These are phyloP conservation scores for Drosophila parabipectinata DNA, from an alignment of 1,140 invertebrate species.

Conservation along the genomic window DNA sequence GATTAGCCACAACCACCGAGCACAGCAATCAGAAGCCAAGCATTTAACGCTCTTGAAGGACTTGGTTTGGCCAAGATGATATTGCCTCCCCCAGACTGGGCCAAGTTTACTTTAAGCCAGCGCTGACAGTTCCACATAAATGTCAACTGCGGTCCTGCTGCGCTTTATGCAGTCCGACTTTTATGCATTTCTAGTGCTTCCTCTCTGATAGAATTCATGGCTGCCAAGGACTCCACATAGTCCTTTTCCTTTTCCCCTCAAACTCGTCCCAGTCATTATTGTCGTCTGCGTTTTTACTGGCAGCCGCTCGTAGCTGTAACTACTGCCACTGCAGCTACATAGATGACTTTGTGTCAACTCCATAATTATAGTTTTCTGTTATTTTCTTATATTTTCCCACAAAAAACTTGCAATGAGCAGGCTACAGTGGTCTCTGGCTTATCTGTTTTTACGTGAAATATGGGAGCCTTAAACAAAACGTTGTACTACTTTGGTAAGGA, in stretches of 20 bases:
- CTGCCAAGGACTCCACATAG: constrained; percentile 54
- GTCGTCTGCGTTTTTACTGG: constrained; percentile 71
- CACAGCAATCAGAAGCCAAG: constrained; percentile 35
- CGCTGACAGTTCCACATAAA: constrained; percentile 64
- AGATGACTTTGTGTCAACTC: constrained; percentile 78
- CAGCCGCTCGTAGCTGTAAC: constrained; percentile 30
- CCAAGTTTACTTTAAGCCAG: constrained; percentile 60
- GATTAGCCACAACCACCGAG: constrained; percentile 58
- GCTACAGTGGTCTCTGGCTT: constrained; percentile 41
- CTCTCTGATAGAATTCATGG: constrained; percentile 57
- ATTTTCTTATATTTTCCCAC: constrained; percentile 33
- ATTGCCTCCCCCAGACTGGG: constrained; percentile 4
- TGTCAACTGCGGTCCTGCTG: constrained; percentile 73
- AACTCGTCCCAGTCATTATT: constrained; percentile 64
- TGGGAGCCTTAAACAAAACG: background rate
- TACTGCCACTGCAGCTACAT: constrained; percentile 32
- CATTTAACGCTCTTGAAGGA: constrained; percentile 47
- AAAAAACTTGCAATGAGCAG: constrained; percentile 60
- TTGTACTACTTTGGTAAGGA: no score
- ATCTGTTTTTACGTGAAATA: background rate
- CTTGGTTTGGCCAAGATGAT: constrained; percentile 10
- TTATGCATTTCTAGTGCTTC: constrained; percentile 77
- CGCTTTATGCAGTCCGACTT: constrained; percentile 76
- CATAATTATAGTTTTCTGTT: constrained; percentile 72
- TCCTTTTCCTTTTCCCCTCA: constrained; percentile 7